phyloP scores from a whole-genome alignment of 2,797 vertebrate species.

The Lutjanus argentimaculatus region DNA sequence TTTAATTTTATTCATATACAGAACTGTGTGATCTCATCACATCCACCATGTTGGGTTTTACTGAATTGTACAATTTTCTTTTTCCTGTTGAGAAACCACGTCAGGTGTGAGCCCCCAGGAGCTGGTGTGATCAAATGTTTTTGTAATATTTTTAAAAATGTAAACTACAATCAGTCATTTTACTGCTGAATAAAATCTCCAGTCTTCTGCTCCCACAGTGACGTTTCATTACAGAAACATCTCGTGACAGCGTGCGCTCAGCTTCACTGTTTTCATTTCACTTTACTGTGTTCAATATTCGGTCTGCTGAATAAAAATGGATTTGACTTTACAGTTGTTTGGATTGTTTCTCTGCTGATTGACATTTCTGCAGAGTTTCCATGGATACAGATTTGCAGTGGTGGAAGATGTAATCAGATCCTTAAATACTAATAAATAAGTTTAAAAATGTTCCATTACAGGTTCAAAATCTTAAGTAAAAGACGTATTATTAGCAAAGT shows the following conservation, averaged over 20 bases:
- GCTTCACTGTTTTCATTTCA: background rate
- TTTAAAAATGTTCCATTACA: background rate
- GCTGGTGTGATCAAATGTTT: background rate
- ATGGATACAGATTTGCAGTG: background rate
- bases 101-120: background rate
- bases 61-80: background rate
- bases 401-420: background rate
- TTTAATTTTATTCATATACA: background rate
- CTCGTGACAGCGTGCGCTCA: background rate
- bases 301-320: conserved; percentile 41
- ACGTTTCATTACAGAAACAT: background rate
- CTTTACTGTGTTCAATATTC: conserved; percentile 5
- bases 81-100: background rate
- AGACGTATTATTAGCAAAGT: background rate
- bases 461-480: background rate
- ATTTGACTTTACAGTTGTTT: conserved; percentile 1
- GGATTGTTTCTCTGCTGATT: background rate
- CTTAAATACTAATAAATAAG: background rate
- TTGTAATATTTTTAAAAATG: background rate
- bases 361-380: background rate
- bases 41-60: background rate
- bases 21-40: background rate
- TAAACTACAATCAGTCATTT: background rate
- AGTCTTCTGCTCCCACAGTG: background rate
- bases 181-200: conserved; percentile 24